Conservation (phyloP, 2,888 invertebrate genomes). For the Ceramica pisi region DNA sequence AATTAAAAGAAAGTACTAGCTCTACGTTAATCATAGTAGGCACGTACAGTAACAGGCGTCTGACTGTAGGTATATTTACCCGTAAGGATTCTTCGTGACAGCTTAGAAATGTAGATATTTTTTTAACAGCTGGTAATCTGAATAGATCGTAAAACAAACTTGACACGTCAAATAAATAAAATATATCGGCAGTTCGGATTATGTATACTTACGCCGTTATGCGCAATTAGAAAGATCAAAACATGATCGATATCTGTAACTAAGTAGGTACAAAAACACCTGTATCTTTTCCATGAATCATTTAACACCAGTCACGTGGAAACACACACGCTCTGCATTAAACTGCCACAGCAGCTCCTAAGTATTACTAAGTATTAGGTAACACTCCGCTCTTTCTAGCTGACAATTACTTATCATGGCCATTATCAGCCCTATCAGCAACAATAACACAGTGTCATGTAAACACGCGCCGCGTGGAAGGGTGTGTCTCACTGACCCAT, state of each 20-base stretch:
- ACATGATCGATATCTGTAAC: not conserved
- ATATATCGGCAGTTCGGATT: not conserved
- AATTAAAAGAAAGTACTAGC: too few species aligned
- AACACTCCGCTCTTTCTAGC: not conserved
- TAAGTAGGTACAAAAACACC: not conserved
- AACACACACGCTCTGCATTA: not conserved
- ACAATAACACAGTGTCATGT: conserved; percentile 43
- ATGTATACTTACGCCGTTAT: not conserved
- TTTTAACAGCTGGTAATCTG: not conserved
- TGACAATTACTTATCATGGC: conserved; percentile 25
- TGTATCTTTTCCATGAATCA: conserved; percentile 1
- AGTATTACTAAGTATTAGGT: conserved; percentile 1
- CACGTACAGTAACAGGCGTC: too few species aligned
- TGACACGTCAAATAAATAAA: too few species aligned
- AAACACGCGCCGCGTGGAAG: conserved; percentile 67
- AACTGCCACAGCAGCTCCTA: not conserved
- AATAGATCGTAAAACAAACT: not conserved
- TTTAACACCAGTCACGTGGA: conserved; percentile 2
- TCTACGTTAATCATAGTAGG: too few species aligned
- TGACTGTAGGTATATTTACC: too few species aligned
- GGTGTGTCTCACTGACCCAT: conserved; percentile 72
- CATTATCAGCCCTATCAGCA: conserved; percentile 33
- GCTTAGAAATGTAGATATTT: too few species aligned
- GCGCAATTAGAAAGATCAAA: not conserved
- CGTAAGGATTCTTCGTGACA: too few species aligned